Evolutionary conservation across 1,140 invertebrate species (phyloP).

Genomic region (Papilio machaon): DNA sequence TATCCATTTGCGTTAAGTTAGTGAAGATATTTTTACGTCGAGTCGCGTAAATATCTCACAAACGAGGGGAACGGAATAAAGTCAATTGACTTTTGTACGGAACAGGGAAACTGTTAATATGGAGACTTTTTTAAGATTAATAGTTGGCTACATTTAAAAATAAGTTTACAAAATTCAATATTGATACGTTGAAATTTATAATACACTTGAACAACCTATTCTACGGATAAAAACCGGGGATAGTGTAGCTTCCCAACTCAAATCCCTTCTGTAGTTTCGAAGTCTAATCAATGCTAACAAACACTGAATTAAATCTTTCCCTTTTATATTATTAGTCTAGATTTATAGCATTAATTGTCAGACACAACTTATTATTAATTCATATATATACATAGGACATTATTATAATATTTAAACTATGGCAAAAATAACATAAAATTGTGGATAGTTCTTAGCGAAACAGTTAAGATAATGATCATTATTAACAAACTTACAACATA

Average conservation of each 20-base stretch:
- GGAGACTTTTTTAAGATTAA: neutral
- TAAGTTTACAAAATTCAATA: neutral
- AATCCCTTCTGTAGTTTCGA: too few relatives aligned
- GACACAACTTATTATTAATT: too few relatives aligned
- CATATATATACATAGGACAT: too few relatives aligned
- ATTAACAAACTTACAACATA: neutral
- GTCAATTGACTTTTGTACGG: neutral
- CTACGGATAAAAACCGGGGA: neutral
- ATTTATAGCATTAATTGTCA: too few relatives aligned
- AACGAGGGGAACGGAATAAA: neutral
- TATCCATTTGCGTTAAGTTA: conserved; percentile 52
- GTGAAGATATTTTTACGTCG: conserved; percentile 40
- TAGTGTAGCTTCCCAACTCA: neutral
- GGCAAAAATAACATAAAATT: neutral
- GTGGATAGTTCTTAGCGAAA: neutral
- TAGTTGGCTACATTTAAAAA: neutral
- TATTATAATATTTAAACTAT: too few relatives aligned
- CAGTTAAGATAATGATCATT: neutral
- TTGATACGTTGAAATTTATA: neutral
- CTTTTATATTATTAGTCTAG: too few relatives aligned
- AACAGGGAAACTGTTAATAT: neutral
- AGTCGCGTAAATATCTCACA: conserved; percentile 32
- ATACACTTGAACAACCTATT: neutral
- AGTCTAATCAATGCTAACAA: too few relatives aligned
- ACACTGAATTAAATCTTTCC: neutral